Base-by-base conservation (phyloP, 2,888 invertebrate genomes). In the Drosophila neoperkinsi region DNA sequence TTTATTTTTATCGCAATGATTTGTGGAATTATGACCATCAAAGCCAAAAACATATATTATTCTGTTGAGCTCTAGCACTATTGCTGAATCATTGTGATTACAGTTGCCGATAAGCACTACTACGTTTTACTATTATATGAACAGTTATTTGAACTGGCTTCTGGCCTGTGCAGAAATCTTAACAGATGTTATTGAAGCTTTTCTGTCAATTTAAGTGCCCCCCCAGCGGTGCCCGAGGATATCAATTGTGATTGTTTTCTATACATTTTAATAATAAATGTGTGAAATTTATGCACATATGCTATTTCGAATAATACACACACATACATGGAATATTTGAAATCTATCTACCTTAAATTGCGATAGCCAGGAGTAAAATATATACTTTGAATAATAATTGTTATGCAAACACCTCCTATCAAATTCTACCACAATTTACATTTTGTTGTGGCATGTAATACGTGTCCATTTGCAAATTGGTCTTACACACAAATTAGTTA, bases 31-130 rank as follows among this genome's bases (percentile, higher is more conserved):
- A 33, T 28, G 38, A 52, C 53, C 31, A 55, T 63, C 56, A 58
- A 52, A 61, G 31, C 21, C 51, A 38, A 56, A 49, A 31, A 53
- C 52, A 61, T 50, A 74, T 56, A 50, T 52, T 57, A 70, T 50
- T 65, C 50, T 58, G 58, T 31, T 34, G 52, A 61, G 34, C 38
- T 50, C 30, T 9, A 10, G 41, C 13, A 41, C 34, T 41, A 13
- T 3, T 80, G 77, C 67, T 71, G 67, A 80, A 34, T 78, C 77
- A 78, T 69, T 31, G 11, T 41, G 68, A 68, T 65, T 65, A 50
- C 55, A 33, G 18, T 57, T 50, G 10, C 28, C 38, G 77, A 80
- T 76, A 65, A 57, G 28, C 58, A 30, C 55, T 30, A 62, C 55
- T 61, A 49, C 57, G 63, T 46, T 70, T 41, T 56, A 63, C 30